Conservation (phyloP, 2,888 invertebrate species). For the Diaperis boleti region DNA sequence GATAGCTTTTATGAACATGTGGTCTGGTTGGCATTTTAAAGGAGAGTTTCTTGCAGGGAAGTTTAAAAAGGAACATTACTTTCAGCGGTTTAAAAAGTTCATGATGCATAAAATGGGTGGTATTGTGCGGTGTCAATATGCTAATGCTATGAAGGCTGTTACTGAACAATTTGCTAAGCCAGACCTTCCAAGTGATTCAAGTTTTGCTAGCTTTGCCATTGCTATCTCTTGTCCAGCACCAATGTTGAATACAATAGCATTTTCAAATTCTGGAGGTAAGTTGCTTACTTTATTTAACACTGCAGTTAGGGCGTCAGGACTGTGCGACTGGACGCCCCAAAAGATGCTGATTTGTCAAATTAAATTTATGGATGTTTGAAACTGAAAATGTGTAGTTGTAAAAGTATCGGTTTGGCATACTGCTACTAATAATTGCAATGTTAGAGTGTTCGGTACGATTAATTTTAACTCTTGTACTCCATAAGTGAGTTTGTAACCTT, state of each 20-base stretch:
- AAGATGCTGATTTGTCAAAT: no score
- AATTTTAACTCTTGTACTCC: no score
- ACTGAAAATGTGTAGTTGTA: no score
- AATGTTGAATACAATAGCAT: constrained; percentile 22
- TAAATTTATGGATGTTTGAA: no score
- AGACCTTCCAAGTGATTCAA: neutral
- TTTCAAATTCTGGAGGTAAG: constrained; percentile 23
- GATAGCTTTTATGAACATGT: constrained; percentile 24
- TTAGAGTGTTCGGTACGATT: no score
- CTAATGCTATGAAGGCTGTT: neutral
- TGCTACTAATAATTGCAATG: no score
- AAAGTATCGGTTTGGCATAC: no score
- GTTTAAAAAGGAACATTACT: constrained; percentile 23
- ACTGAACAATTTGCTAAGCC: neutral
- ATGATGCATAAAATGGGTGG: constrained; percentile 10
- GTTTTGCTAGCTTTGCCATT: constrained; percentile 12
- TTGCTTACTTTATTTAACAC: no score
- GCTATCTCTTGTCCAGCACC: constrained; percentile 19
- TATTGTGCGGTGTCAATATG: neutral
- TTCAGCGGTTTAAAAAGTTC: constrained; percentile 25
- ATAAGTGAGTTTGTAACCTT: no score
- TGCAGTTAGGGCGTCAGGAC: no score
- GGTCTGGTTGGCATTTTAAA: constrained; percentile 36
- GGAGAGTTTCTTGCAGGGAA: constrained; percentile 17
- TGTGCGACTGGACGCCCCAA: no score